Evolutionary conservation across 2,888 invertebrate species (phyloP), one percentile per base, ranked within the genome.

Genomic region (Phaonia tiefii): DNA sequence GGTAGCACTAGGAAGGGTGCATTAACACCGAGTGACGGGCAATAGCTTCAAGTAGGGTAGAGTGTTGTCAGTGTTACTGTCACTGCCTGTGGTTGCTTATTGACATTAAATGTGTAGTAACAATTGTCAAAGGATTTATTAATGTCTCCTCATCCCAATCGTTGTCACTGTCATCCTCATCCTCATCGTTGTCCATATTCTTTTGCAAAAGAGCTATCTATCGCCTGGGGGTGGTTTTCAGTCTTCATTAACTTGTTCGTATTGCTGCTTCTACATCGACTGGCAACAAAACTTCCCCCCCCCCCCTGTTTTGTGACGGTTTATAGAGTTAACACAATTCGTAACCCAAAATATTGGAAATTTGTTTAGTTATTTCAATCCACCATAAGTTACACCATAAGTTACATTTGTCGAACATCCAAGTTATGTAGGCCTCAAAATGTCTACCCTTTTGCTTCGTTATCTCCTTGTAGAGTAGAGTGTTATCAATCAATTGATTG

Each of bases 111-210:
- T 85, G 84, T 31, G 31, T 31, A 31, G 31, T 84, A 85, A 85
- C 89, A 89, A 89, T 89, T 88, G 89, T 86, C 88, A 88, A 86
- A 86, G 88, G 88, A 89, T 88, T 88, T 89, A 88, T 89, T 89
- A 88, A 84, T 84, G 84, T 79, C 74, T 63, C 49, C 37, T 51
- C 51, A 49, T 65, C 73, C n/a, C n/a, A n/a, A 74, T 56, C 54
- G 67, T 46, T 54, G 42, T 54, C 74, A 72, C 20, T 15, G 49
- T 25, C 65, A 39, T 49, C 66, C 31, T 58, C 78, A 44, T 39
- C 67, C 15, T 26, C 39, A 67, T 49, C n/a, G 39, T 26, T 39
- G 46, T 49, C 25, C 60, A 71, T 67, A 71, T 72, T 75, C 54
- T 66, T 74, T 54, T 54, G 66, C 58, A 22, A 31, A 31, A 3